These are phyloP conservation scores for Sericinus montela DNA, from an alignment of 2,888 invertebrate genomes.

Conservation along the genomic window DNA sequence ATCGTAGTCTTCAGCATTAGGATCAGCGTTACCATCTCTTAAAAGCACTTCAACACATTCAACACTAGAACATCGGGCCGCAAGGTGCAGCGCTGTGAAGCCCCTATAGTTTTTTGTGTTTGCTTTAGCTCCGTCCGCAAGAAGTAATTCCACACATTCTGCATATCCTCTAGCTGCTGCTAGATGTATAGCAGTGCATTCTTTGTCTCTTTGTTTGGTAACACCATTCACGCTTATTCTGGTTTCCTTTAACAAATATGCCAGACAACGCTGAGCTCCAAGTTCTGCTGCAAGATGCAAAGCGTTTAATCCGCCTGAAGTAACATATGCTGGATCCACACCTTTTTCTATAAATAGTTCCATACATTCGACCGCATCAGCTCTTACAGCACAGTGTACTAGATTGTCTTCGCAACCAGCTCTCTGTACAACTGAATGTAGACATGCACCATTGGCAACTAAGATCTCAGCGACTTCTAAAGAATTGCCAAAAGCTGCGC, in stretches of 20 bases:
- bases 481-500: slow-evolving; percentile 93
- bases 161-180: slow-evolving; percentile 93
- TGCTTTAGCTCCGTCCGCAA: slow-evolving; percentile 88
- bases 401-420: slow-evolving; percentile 86
- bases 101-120: slow-evolving; percentile 87
- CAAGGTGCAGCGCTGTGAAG: slow-evolving; percentile 92
- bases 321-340: slow-evolving; percentile 86
- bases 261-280: slow-evolving; percentile 85
- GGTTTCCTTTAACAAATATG: slow-evolving; percentile 86
- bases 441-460: slow-evolving; percentile 83
- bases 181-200: slow-evolving; percentile 88
- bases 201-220: slow-evolving; percentile 85
- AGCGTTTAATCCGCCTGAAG: slow-evolving; percentile 87
- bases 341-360: slow-evolving; percentile 86
- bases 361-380: slow-evolving; percentile 88
- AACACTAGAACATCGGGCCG: slow-evolving; percentile 87
- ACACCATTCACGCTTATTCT: slow-evolving; percentile 84
- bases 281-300: slow-evolving; percentile 90
- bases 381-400: slow-evolving; percentile 90
- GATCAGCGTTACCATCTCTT: slow-evolving; percentile 86
- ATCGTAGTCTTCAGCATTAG: slow-evolving; percentile 89
- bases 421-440: slow-evolving; percentile 84
- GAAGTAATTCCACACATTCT: slow-evolving; percentile 87
- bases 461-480: slow-evolving; percentile 88
- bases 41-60: slow-evolving; percentile 89